Conservation (phyloP, 2,113 vertebrate species). For the Indicator maculatus region DNA sequence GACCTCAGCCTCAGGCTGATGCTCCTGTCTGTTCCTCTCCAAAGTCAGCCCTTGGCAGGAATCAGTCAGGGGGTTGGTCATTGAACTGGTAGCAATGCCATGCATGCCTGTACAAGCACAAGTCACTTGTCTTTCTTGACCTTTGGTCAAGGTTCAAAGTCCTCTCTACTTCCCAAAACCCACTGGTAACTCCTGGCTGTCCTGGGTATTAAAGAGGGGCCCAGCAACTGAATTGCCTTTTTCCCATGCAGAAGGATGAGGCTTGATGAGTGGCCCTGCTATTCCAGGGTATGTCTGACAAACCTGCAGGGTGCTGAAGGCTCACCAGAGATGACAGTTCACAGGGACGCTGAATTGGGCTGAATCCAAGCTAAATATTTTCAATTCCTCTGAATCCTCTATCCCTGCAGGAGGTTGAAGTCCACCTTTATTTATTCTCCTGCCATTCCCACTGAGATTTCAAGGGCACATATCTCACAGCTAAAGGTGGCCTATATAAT, state of each 20-base stretch:
- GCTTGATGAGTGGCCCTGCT: not conserved
- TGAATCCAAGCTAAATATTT: not conserved
- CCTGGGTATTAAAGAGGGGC: not conserved
- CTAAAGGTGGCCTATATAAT: constrained; percentile 12
- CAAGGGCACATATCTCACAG: constrained; percentile 27
- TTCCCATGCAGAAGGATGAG: not conserved
- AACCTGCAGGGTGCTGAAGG: not conserved
- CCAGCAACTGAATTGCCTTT: not conserved
- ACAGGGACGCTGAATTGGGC: not conserved
- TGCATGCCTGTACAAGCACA: not conserved
- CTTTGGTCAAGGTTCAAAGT: not conserved
- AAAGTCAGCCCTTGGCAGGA: not conserved
- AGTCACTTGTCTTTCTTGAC: not conserved
- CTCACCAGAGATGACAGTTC: not conserved
- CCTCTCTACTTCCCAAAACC: not conserved
- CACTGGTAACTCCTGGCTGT: not conserved
- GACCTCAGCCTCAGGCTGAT: not conserved
- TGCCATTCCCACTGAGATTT: constrained; percentile 11
- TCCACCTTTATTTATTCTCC: not conserved
- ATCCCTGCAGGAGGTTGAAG: not conserved
- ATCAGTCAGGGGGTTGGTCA: not conserved
- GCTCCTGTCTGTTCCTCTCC: not conserved
- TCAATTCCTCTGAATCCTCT: not conserved
- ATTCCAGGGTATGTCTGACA: not conserved
- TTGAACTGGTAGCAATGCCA: not conserved